A percentile compares a stretch with the other conserved stretches of the same genome.
phyloP scores from a whole-genome alignment of 2,113 vertebrate species.

The Callipepla californica region DNA sequence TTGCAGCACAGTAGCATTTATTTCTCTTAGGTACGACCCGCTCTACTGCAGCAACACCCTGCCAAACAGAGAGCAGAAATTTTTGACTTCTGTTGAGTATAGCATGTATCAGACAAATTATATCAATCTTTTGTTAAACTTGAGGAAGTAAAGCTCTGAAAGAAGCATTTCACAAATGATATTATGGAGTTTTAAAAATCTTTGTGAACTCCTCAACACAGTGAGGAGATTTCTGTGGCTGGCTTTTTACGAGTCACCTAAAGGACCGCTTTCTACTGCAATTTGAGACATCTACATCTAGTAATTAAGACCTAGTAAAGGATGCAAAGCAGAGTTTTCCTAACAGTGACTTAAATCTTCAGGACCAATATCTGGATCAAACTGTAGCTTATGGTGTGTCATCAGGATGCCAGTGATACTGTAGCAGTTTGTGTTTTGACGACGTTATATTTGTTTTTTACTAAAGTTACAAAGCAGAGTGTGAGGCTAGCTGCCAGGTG shows the following conservation, averaged over 20 bases:
- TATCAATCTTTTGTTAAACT: neutral
- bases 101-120: neutral
- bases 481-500: neutral
- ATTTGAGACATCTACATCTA: neutral
- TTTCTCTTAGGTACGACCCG: neutral
- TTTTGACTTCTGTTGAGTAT: neutral
- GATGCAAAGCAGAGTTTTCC: neutral
- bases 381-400: neutral
- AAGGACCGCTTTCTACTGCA: neutral
- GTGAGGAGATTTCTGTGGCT: neutral
- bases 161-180: neutral
- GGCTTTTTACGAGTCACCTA: neutral
- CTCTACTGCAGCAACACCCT: neutral
- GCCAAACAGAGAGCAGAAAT: neutral
- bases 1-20: neutral
- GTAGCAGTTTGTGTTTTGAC: neutral
- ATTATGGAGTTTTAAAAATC: neutral
- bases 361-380: neutral
- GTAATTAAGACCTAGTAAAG: neutral
- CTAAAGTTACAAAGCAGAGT: neutral
- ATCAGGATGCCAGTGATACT: neutral
- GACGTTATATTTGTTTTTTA: neutral
- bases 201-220: neutral
- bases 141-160: neutral
- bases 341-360: neutral